Conservation (phyloP, 35 echinoderm and acorn worm species). For the Anneissia japonica region DNA sequence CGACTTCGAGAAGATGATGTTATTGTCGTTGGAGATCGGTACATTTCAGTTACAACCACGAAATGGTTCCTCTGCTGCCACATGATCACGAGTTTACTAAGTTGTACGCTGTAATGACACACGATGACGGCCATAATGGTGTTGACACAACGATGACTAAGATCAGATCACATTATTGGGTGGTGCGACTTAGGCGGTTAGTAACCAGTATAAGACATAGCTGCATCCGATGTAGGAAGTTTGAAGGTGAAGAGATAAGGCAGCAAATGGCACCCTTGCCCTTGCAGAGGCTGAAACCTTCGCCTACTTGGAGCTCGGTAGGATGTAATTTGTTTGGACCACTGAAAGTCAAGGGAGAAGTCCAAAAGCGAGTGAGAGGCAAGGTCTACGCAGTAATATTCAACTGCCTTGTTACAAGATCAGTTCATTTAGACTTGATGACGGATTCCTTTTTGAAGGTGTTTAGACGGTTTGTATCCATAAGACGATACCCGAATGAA, state of each 20-base stretch:
- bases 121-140: not conserved
- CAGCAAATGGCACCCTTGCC: not conserved
- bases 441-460: slow-evolving; percentile 16
- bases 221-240: not conserved
- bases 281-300: not conserved
- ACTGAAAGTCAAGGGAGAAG: not conserved
- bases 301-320: not conserved
- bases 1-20: slow-evolving; percentile 12
- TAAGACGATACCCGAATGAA: slow-evolving; percentile 9
- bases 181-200: not conserved
- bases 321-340: slow-evolving; percentile 6
- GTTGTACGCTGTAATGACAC: not conserved
- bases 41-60: slow-evolving; percentile 29
- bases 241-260: not conserved
- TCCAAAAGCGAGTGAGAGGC: not conserved
- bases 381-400: slow-evolving; percentile 13
- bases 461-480: not conserved
- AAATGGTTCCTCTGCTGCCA: not conserved
- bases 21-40: slow-evolving; percentile 44
- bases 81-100: not conserved
- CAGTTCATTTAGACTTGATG: slow-evolving; percentile 6
- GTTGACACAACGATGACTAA: not conserved
- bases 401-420: slow-evolving; percentile 23
- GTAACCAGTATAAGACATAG: not conserved
- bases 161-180: not conserved